Conservation (phyloP, 1,140 invertebrate genomes). For the Campoletis sonorensis region DNA sequence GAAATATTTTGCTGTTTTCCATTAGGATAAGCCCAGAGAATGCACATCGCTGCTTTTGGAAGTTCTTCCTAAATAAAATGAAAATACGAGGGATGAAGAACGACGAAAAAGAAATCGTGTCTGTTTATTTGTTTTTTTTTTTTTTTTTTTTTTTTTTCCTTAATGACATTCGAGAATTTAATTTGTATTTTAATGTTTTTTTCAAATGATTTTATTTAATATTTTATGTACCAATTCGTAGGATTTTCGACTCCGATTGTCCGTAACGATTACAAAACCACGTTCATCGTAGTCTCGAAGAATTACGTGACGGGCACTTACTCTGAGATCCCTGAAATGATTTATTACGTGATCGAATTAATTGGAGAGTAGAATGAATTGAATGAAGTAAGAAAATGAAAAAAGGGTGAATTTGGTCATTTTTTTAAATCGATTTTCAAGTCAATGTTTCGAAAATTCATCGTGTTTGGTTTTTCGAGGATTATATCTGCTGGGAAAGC, state of each 20-base stretch:
- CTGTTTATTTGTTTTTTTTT: constrained; percentile 24
- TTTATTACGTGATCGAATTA: constrained; percentile 43
- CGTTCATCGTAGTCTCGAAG: constrained; percentile 74
- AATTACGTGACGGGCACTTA: constrained; percentile 73
- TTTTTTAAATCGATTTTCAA: too few relatives aligned
- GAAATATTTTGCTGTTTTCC: constrained; percentile 64
- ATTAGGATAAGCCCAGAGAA: constrained; percentile 73
- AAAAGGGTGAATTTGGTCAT: too few relatives aligned
- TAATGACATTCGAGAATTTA: neutral
- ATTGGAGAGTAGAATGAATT: too few relatives aligned
- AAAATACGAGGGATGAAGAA: neutral
- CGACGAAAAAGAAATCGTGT: constrained; percentile 5
- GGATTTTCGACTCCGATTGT: constrained; percentile 74
- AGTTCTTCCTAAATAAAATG: constrained; percentile 68
- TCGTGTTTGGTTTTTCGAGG: too few relatives aligned
- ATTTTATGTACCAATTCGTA: constrained; percentile 74
- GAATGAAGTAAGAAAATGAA: too few relatives aligned
- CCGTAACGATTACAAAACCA: constrained; percentile 77
- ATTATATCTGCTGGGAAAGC: too few relatives aligned
- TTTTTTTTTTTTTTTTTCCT: constrained; percentile 34
- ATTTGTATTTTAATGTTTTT: neutral
- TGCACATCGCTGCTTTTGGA: constrained; percentile 75
- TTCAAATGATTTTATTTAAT: neutral
- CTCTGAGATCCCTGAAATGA: constrained; percentile 70
- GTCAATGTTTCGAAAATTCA: too few relatives aligned